phyloP scores from a whole-genome alignment of 2,888 invertebrate species.

The Thumatha senex region DNA sequence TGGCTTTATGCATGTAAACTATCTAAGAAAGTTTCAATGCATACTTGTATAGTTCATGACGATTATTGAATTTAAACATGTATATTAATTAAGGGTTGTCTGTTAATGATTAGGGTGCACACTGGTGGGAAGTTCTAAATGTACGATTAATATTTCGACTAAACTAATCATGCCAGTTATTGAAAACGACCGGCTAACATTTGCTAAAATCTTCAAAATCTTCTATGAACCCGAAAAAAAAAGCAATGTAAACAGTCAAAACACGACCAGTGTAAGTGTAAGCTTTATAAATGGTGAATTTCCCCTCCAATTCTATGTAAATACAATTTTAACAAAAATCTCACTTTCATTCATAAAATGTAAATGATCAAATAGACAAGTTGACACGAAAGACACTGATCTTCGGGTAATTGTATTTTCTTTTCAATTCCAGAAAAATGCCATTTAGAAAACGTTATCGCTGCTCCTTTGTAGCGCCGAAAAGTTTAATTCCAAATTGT shows the following conservation, averaged over 20 bases:
- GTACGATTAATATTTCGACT: too few relatives aligned
- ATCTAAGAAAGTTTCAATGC: conserved; percentile 33
- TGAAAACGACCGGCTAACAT: too few relatives aligned
- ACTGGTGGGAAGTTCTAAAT: too few relatives aligned
- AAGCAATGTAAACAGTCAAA: too few relatives aligned
- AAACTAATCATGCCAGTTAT: too few relatives aligned
- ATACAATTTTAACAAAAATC: too few relatives aligned
- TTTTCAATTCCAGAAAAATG: conserved; percentile 35
- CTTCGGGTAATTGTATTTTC: conserved; percentile 32
- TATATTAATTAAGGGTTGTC: not conserved
- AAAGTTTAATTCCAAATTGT: conserved; percentile 55
- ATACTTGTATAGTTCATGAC: conserved; percentile 18
- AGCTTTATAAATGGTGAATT: too few relatives aligned
- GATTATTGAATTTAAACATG: not conserved
- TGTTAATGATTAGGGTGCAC: too few relatives aligned
- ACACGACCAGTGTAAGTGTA: too few relatives aligned
- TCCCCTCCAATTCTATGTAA: too few relatives aligned
- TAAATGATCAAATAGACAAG: conserved; percentile 20
- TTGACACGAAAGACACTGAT: conserved; percentile 30
- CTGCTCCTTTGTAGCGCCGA: conserved; percentile 43
- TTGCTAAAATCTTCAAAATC: too few relatives aligned
- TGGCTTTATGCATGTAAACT: conserved; percentile 47
- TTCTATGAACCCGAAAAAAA: too few relatives aligned
- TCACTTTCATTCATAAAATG: conserved; percentile 9
- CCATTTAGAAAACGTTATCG: conserved; percentile 40